These are phyloP conservation scores for Diachasma alloeum DNA, from an alignment of 1,140 invertebrate species.

Conservation along the genomic window DNA sequence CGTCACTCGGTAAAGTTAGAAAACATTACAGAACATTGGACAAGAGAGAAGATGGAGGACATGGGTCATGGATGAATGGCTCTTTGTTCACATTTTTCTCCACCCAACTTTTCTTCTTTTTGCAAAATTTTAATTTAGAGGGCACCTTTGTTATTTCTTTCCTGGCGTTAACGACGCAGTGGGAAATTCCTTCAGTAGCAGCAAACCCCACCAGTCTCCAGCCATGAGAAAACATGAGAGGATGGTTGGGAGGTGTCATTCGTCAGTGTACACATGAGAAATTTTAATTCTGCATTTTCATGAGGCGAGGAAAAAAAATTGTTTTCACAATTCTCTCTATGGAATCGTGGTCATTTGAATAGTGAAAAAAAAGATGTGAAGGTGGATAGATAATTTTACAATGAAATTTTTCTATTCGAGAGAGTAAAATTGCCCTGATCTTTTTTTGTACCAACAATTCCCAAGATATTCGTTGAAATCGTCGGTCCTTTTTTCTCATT, in stretches of 20 bases:
- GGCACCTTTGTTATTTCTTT: neutral
- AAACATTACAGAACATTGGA: neutral
- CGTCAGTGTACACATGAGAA: conserved; percentile 5
- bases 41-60: neutral
- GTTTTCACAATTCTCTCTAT: neutral
- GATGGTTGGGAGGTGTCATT: neutral
- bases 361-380: neutral
- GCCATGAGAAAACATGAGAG: conserved; percentile 1
- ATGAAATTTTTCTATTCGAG: neutral
- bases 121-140: neutral
- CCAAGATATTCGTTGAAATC: neutral
- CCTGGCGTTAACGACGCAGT: conserved; percentile 1
- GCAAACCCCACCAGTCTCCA: neutral
- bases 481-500: neutral
- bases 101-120: neutral
- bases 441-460: neutral
- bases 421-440: neutral
- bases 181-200: neutral
- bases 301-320: neutral
- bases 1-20: neutral
- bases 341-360: neutral
- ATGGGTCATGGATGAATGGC: neutral
- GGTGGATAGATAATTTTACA: neutral
- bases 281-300: conserved; percentile 1
- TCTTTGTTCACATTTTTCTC: conserved; percentile 4